phyloP scores from a whole-genome alignment of 2,888 invertebrate species.

The Morpho helenor region DNA sequence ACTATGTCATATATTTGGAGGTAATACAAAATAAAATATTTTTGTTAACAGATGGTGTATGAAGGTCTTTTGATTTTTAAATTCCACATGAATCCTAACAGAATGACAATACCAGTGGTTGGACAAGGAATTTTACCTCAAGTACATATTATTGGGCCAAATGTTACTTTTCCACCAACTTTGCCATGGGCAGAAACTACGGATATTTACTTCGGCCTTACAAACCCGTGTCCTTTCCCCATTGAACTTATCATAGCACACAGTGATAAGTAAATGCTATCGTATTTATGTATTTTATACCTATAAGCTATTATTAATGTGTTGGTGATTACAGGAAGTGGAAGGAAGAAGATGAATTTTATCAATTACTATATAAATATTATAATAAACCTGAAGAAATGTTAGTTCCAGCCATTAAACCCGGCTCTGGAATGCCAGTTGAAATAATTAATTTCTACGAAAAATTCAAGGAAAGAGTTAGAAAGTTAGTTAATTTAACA shows the following conservation, averaged over 20 bases:
- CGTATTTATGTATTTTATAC: neutral
- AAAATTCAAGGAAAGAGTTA: slow-evolving; percentile 45
- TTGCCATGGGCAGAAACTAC: slow-evolving; percentile 80
- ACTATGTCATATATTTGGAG: neutral
- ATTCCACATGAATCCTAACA: slow-evolving; percentile 74
- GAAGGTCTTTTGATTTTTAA: slow-evolving; percentile 61
- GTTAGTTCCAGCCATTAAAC: slow-evolving; percentile 55
- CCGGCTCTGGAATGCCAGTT: slow-evolving; percentile 50
- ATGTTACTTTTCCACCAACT: slow-evolving; percentile 80
- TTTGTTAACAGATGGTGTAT: slow-evolving; percentile 51
- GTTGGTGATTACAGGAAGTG: slow-evolving; percentile 38
- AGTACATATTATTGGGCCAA: slow-evolving; percentile 69
- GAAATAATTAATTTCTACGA: slow-evolving; percentile 50
- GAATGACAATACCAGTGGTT: slow-evolving; percentile 60
- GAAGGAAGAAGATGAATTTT: slow-evolving; percentile 63
- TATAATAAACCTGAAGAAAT: slow-evolving; percentile 68
- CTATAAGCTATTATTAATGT: neutral
- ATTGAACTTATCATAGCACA: slow-evolving; percentile 85
- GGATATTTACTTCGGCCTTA: slow-evolving; percentile 79
- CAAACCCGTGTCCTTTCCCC: slow-evolving; percentile 82
- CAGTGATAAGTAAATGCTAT: slow-evolving; percentile 78
- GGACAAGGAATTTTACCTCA: slow-evolving; percentile 77
- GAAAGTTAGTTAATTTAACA: slow-evolving; percentile 37
- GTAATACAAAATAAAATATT: slow-evolving; percentile 4
- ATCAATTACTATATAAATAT: slow-evolving; percentile 56